Base-by-base conservation (phyloP, 1,140 invertebrate genomes). In the Drosophila lacteicornis region DNA sequence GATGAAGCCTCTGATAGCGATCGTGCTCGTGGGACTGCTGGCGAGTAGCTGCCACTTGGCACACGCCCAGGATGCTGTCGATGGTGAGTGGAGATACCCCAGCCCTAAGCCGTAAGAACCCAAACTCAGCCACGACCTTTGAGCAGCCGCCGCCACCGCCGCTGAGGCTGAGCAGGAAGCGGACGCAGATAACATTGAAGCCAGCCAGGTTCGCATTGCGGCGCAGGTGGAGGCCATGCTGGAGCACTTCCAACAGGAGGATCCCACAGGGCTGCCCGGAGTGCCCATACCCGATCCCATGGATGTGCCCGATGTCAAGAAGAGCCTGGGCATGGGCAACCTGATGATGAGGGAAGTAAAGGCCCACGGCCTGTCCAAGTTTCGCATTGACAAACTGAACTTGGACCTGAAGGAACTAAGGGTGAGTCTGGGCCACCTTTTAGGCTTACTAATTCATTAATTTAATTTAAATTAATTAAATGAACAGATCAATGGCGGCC, bases 221-320 rank as follows among this genome's bases (percentile, higher is more conserved):
- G 95, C 96, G 65, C 95, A 96, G 79, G 94, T 97, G 40, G 93
- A 95, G 33, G 93, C 93, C 30, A 94, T 97, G 9, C 84, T 98
- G n/a, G 95, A 97, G 47, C 97, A 98, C 88, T 97, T 96, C 90
- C 96, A 97, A 92, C 95, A 97, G 82, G 93, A 95, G 51, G 96
- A 97, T 93, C 96, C 96, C 0, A 93, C 96, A 1, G 97, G 97
- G 0, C 84, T 97, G 11, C 97, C 97, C 0, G 96, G 95, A 4
- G 95, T 94, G 0, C 95, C 95, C 9, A 95, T 97, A 56, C 96
- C 96, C 2, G 96, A 97, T 92, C 97, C 97, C 0, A 95, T 96
- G 94, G 88, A 94, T 1, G 96, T 97, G n/a, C 96, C 96, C 0
- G 95, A 96, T 73, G 95, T 96, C 93, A 95, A 95, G 60, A 95